Evolutionary conservation across 1,140 invertebrate species (phyloP).

Genomic region (Cyrtorhinus lividipennis): DNA sequence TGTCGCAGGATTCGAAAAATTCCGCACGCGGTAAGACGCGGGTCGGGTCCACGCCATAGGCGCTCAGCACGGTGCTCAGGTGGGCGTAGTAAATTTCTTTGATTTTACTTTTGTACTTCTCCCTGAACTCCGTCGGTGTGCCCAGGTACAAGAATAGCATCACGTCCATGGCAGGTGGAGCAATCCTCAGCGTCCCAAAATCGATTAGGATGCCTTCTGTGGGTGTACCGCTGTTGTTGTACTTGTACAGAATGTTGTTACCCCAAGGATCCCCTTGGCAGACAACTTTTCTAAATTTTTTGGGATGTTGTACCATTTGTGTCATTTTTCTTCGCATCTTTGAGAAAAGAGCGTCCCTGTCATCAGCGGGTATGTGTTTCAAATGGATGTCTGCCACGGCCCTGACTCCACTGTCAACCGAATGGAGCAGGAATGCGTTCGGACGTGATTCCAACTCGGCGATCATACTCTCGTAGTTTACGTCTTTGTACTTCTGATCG

Average conservation of each 20-base stretch:
- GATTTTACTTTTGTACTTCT: not conserved
- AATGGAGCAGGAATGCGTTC: not conserved
- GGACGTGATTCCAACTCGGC: not conserved
- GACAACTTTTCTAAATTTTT: constrained; percentile 10
- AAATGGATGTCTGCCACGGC: not conserved
- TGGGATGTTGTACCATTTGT: not conserved
- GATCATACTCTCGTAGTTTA: not conserved
- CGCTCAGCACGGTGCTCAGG: not conserved
- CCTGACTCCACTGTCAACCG: not conserved
- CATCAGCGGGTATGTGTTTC: not conserved
- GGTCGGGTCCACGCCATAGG: not conserved
- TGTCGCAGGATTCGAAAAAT: not conserved
- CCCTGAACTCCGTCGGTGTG: not conserved
- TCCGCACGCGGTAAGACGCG: not conserved
- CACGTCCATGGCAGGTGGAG: constrained; percentile 13
- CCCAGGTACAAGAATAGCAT: constrained; percentile 14
- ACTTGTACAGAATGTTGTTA: constrained; percentile 15
- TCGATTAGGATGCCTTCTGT: constrained; percentile 7
- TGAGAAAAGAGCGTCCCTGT: not conserved
- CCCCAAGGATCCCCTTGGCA: not conserved
- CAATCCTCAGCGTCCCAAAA: constrained; percentile 9
- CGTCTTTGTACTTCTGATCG: constrained; percentile 3
- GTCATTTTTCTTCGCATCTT: not conserved
- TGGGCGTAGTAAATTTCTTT: constrained; percentile 6
- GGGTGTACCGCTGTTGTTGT: not conserved